These are phyloP conservation scores for Drosophila arawakana DNA, from an alignment of 1,140 invertebrate species.

Conservation along the genomic window DNA sequence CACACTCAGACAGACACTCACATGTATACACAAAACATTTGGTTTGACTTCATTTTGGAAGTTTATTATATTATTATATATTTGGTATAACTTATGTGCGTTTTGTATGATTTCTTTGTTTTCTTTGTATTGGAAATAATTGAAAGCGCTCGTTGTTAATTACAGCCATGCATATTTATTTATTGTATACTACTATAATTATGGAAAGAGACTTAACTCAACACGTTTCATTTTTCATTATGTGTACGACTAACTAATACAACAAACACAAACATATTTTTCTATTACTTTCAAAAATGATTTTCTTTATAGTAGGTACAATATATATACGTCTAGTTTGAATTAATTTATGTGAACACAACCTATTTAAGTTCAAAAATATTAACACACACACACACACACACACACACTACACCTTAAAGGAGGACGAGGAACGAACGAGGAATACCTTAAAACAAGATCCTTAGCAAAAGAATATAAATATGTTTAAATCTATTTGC, in stretches of 20 bases:
- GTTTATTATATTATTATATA: conserved; percentile 9
- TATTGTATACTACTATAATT: conserved; percentile 35
- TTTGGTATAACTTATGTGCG: conserved; percentile 20
- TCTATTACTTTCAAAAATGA: conserved; percentile 38
- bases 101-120: conserved; percentile 77
- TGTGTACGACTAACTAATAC: too few species aligned
- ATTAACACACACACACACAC: conserved; percentile 25
- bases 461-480: conserved; percentile 39
- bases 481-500: conserved; percentile 17
- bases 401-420: conserved; percentile 17
- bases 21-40: conserved; percentile 2
- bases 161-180: conserved; percentile 57
- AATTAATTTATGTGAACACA: conserved; percentile 43
- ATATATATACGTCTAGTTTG: conserved; percentile 33
- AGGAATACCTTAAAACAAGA: conserved; percentile 40
- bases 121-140: conserved; percentile 45
- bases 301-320: conserved; percentile 47
- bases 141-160: conserved; percentile 29
- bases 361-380: conserved; percentile 37
- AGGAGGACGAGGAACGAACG: not conserved
- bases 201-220: conserved; percentile 26
- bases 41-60: conserved; percentile 27
- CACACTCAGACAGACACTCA: not conserved
- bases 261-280: conserved; percentile 12
- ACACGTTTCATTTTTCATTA: conserved; percentile 37